These are phyloP conservation scores for Lindbergichthys nudifrons DNA, from an alignment of 2,797 vertebrate genomes.

Conservation along the genomic window DNA sequence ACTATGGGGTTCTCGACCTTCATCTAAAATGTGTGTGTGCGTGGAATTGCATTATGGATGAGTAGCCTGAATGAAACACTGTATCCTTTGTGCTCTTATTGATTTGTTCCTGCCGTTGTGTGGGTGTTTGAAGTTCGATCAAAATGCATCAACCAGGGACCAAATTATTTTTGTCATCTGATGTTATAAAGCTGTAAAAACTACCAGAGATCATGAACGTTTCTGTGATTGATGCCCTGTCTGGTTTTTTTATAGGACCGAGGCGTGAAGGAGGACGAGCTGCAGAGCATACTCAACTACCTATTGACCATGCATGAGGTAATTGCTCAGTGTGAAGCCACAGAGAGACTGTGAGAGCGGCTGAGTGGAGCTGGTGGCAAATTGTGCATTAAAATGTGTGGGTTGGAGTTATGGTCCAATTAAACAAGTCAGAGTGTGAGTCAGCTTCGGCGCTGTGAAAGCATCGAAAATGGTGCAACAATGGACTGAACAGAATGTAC, in stretches of 20 bases:
- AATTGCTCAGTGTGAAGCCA: constrained; percentile 46
- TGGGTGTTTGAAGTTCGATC: constrained; percentile 1
- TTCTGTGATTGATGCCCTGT: background rate
- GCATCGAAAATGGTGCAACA: constrained; percentile 70
- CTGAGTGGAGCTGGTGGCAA: constrained; percentile 57
- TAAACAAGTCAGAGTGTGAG: constrained; percentile 68
- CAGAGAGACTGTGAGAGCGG: constrained; percentile 14
- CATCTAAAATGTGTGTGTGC: constrained; percentile 42
- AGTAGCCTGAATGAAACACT: constrained; percentile 35
- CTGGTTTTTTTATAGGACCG: constrained; percentile 87
- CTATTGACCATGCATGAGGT: constrained; percentile 99
- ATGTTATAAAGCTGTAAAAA: constrained; percentile 44
- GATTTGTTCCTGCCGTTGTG: constrained; percentile 29
- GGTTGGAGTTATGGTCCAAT: constrained; percentile 71
- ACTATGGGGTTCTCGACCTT: constrained; percentile 20
- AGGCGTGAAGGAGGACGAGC: constrained; percentile 98
- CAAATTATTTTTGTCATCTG: constrained; percentile 33
- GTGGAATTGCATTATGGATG: constrained; percentile 65
- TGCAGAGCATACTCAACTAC: constrained; percentile 99
- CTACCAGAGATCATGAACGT: background rate
- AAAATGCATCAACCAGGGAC: constrained; percentile 24
- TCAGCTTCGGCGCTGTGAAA: constrained; percentile 67
- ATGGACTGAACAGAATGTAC: constrained; percentile 75
- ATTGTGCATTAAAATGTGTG: constrained; percentile 65
- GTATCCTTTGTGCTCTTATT: constrained; percentile 43